phyloP scores from a whole-genome alignment of 2,888 invertebrate genomes.

The Himalopsyche japonica region DNA sequence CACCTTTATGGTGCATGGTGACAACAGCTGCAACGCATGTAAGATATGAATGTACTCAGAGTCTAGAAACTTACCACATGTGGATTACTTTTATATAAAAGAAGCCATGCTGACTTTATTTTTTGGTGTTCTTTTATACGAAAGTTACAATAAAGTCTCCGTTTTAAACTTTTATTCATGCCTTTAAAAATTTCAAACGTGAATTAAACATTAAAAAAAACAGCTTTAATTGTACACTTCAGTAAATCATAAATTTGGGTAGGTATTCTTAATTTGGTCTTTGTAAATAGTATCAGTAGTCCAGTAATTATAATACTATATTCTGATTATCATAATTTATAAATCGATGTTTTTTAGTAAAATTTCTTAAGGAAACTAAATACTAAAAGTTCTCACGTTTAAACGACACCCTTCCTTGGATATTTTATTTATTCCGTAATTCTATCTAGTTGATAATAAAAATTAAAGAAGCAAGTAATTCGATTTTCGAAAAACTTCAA shows the following conservation, averaged over 20 bases:
- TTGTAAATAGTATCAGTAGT: too few relatives aligned
- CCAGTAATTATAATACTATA: too few relatives aligned
- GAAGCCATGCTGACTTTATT: slow-evolving; percentile 10
- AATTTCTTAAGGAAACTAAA: too few relatives aligned
- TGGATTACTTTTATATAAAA: not conserved
- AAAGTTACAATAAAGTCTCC: not conserved
- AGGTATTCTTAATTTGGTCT: too few relatives aligned
- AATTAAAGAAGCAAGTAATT: too few relatives aligned
- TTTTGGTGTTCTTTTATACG: not conserved
- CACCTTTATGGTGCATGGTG: not conserved
- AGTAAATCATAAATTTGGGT: not conserved
- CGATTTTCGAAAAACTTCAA: too few relatives aligned
- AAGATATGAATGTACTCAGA: not conserved
- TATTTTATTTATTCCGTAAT: too few relatives aligned
- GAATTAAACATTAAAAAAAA: not conserved
- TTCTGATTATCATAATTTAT: too few relatives aligned
- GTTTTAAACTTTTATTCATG: not conserved
- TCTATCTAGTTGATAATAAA: too few relatives aligned
- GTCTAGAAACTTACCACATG: not conserved
- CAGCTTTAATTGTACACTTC: not conserved
- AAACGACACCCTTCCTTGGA: too few relatives aligned
- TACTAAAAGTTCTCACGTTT: too few relatives aligned
- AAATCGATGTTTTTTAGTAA: too few relatives aligned
- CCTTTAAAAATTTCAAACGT: not conserved
- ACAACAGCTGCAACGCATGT: not conserved